Evolutionary conservation across 1,140 invertebrate species (phyloP), one percentile per base, ranked within the genome.

Genomic region (Drosophila saltans): DNA sequence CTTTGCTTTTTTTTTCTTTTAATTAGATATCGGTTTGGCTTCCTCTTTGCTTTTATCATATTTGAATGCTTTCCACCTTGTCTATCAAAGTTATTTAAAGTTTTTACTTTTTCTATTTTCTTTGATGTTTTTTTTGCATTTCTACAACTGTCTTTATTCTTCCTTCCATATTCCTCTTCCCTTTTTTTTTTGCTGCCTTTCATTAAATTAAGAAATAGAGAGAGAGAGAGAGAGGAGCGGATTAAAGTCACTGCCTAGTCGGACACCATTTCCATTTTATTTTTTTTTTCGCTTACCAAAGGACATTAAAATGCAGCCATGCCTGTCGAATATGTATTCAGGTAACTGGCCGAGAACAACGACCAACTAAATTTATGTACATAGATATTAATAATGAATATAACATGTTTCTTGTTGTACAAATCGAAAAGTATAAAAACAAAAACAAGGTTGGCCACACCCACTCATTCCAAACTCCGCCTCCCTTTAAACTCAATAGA

Each of bases 291-390:
- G 21, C 41, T 62, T 61, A 59, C 36, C 41, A 61, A 69, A 64
- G 40, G 48, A 55, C 63, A 86, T 81, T 81, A 75, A 78, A 85
- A 81, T 85, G 78, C 82, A 75, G 60, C 71, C 78, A 75, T 57
- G 75, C 81, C 82, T 82, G 82, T 79, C 79, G 83, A 81, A 82
- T 79, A 66, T 80, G 69, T 70, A 63, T 55, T 52, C 33, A 40
- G 26, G 57, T 68, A 79, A 72, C 61, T 67, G 45, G 45, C 45
- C 45, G 45, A 52, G 63, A 67, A 45, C 72, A 75, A 33, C 40
- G 72, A 76, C 55, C 80, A 86, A 81, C 79, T 73, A 82, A 82
- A 86, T 86, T 86, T 82, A 86, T 86, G 83, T 86, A 86, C 83
- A 86, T 88, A 88, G 79, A 86, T 88, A 86, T 86, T 80, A 82